Base-by-base conservation (phyloP, 2,797 vertebrate species). In the Acridotheres tristis region DNA sequence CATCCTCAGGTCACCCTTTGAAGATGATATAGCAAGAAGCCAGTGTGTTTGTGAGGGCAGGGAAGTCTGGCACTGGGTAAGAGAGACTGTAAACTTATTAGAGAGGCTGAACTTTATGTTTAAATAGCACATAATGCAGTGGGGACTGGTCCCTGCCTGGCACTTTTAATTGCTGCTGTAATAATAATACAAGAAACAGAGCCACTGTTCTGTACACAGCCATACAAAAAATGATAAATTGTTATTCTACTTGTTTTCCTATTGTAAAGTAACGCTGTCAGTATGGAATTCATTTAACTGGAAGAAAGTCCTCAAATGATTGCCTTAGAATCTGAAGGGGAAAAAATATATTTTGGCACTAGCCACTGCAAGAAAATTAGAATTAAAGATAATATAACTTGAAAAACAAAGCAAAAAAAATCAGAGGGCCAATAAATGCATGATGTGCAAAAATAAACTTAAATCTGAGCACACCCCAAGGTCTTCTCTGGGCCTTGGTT, bases 31-130 rank as follows among this genome's bases (percentile, higher is more conserved):
- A 91, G 58, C 88, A 93, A 85, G 75, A 89, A 95, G 21, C 36
- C 80, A 71, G 42, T 67, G 71, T 85, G 29, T 47, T 94, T 94
- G 67, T 82, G 50, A 96, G 59, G 85, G 27, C 57, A 92, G 89
- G 71, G 71, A 97, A 71, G 80, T 53, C 94, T 94, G 94, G 89
- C 61, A 86, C 42, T 88, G 55, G 81, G 67, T 76, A 93, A 68
- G 76, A 84, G 79, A 96, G 93, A 80, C 85, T 43, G 34, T 94
- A 96, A 96, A 93, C 91, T 96, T 96, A 89, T 95, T 94, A 96
- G 29, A 48, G 76, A 92, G 42, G 80, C 85, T 88, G 76, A 95
- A 96, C 85, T 95, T 93, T 53, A 69, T 94, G 77, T 91, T 94
- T 94, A 93, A 95, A 95, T 93, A 96, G 82, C 88, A 79, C 66